A percentile compares a stretch with the other conserved stretches of the same genome.
These are phyloP conservation scores for Scolopax bukidnonensis DNA, from an alignment of 2,797 vertebrate species.

Conservation along the genomic window DNA sequence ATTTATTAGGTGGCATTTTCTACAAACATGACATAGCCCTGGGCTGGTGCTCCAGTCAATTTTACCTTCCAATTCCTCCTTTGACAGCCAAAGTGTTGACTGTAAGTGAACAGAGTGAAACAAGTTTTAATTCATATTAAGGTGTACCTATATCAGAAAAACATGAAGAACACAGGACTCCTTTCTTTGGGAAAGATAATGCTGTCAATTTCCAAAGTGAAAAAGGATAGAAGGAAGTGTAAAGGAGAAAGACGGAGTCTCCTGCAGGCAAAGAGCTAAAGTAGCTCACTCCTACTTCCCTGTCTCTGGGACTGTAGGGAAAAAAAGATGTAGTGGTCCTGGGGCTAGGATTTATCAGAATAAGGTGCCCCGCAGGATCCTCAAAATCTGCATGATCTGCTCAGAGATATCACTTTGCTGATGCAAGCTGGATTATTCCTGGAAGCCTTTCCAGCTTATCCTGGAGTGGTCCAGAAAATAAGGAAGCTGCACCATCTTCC, in stretches of 20 bases:
- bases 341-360: neutral
- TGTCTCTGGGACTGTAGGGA: neutral
- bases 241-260: neutral
- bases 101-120: neutral
- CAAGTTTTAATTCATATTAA: neutral
- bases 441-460: neutral
- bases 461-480: neutral
- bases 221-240: neutral
- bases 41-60: neutral
- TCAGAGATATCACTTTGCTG: neutral
- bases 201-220: neutral
- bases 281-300: neutral
- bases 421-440: neutral
- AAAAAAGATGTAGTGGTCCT: neutral
- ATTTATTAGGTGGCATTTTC: neutral
- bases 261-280: neutral
- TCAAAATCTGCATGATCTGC: neutral
- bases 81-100: neutral
- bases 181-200: neutral
- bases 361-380: neutral
- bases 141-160: neutral
- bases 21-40: neutral
- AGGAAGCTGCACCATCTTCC: neutral
- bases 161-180: neutral
- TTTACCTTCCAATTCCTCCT: neutral